phyloP scores from a whole-genome alignment of 2,797 vertebrate genomes.

The Tympanoctomys barrerae region DNA sequence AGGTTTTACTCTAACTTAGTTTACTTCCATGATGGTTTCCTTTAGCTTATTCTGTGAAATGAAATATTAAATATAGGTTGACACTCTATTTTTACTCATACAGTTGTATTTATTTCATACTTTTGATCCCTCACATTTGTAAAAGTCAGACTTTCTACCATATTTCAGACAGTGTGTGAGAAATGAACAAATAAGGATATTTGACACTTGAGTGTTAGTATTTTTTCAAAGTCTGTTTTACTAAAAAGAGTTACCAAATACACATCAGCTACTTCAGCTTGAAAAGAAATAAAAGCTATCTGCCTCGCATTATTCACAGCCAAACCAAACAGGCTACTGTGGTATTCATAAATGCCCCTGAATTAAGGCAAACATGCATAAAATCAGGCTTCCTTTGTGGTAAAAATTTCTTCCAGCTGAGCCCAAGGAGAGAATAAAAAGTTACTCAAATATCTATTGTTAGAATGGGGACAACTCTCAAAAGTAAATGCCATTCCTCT shows the following conservation, averaged over 20 bases:
- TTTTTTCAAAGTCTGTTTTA: constrained; percentile 53
- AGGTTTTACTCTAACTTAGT: background rate
- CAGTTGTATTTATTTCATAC: background rate
- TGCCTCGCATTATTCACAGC: constrained; percentile 75
- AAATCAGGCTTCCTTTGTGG: constrained; percentile 82
- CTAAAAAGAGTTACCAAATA: constrained; percentile 64
- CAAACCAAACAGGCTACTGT: constrained; percentile 79
- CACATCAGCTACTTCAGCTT: constrained; percentile 72
- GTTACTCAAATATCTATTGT: constrained; percentile 76
- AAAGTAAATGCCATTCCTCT: constrained; percentile 39
- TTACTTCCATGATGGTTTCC: constrained; percentile 66
- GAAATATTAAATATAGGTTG: constrained; percentile 44
- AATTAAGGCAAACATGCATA: constrained; percentile 84
- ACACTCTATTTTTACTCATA: background rate
- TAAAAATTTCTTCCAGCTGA: constrained; percentile 81
- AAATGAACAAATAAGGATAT: constrained; percentile 58
- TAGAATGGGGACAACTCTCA: constrained; percentile 62
- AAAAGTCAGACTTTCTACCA: constrained; percentile 49
- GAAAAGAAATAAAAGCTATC: constrained; percentile 74
- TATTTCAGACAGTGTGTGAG: constrained; percentile 50
- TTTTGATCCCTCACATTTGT: constrained; percentile 27
- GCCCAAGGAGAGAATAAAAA: constrained; percentile 71
- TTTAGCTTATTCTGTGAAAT: constrained; percentile 58
- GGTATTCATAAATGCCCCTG: constrained; percentile 78
- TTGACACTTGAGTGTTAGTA: background rate